phyloP scores from a whole-genome alignment of 2,888 invertebrate genomes.

The Hybos culiciformis region DNA sequence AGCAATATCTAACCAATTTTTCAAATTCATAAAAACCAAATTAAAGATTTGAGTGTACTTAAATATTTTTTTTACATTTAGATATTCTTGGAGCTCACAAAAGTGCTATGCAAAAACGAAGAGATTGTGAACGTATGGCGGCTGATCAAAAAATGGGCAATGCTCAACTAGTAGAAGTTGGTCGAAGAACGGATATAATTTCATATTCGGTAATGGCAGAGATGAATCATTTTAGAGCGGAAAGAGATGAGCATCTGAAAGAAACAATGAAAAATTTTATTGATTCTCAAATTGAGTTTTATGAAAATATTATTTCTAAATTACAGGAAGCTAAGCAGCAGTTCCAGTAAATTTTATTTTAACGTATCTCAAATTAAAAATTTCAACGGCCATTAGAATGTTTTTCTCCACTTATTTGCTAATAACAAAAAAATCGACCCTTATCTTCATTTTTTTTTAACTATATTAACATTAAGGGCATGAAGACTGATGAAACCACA shows the following conservation, averaged over 20 bases:
- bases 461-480: too few relatives aligned
- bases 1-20: too few relatives aligned
- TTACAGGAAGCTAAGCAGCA: slow-evolving; percentile 46
- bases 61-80: too few relatives aligned
- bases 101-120: slow-evolving; percentile 75
- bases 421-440: too few relatives aligned
- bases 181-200: slow-evolving; percentile 76
- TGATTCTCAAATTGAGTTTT: slow-evolving; percentile 80
- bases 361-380: not conserved
- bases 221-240: slow-evolving; percentile 81
- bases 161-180: slow-evolving; percentile 64
- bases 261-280: slow-evolving; percentile 75
- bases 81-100: slow-evolving; percentile 82
- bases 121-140: slow-evolving; percentile 70
- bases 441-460: too few relatives aligned
- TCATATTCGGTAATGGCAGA: slow-evolving; percentile 90
- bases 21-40: too few relatives aligned
- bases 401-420: too few relatives aligned
- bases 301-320: slow-evolving; percentile 67
- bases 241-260: slow-evolving; percentile 74
- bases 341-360: slow-evolving; percentile 21
- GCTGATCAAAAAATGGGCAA: slow-evolving; percentile 72
- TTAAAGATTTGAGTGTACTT: too few relatives aligned
- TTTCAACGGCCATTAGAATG: too few relatives aligned
- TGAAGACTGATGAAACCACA: too few relatives aligned